A percentile compares a stretch with the other conserved stretches of the same genome.
Conservation (phyloP, 2,113 vertebrate species). For the Ammodytes marinus region DNA sequence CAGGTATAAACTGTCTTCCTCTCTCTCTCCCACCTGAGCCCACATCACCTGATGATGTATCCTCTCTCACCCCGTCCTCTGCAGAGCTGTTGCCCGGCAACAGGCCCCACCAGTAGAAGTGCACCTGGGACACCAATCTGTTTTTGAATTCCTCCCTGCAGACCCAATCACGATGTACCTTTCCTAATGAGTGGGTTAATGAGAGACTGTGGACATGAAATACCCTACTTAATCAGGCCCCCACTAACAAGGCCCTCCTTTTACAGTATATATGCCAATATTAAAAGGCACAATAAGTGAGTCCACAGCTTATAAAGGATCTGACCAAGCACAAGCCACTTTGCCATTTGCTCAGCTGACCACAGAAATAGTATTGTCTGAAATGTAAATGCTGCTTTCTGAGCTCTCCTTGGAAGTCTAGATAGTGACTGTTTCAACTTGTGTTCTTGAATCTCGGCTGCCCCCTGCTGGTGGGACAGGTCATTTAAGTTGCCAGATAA, state of each 20-base stretch:
- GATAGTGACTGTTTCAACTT: background rate
- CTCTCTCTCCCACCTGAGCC: slow-evolving; percentile 39
- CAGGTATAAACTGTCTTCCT: slow-evolving; percentile 5
- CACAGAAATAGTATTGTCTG: slow-evolving; percentile 25
- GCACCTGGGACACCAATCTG: slow-evolving; percentile 6
- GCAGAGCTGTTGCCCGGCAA: slow-evolving; percentile 47
- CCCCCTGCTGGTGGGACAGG: slow-evolving; percentile 62
- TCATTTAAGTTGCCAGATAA: background rate
- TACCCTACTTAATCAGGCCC: background rate
- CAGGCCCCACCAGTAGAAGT: slow-evolving; percentile 25
- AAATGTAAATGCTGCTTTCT: slow-evolving; percentile 6
- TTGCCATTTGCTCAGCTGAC: slow-evolving; percentile 20
- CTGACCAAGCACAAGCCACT: slow-evolving; percentile 7
- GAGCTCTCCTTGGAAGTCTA: background rate
- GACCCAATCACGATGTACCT: slow-evolving; percentile 5
- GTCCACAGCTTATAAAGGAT: slow-evolving; percentile 11
- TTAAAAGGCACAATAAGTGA: slow-evolving; percentile 8
- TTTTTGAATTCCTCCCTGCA: slow-evolving; percentile 31
- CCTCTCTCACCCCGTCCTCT: slow-evolving; percentile 25
- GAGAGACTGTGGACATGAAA: background rate
- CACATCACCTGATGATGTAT: background rate
- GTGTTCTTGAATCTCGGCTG: slow-evolving; percentile 27
- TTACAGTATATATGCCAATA: background rate
- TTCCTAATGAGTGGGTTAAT: slow-evolving; percentile 35
- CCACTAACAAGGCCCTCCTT: background rate